Evolutionary conservation across 1,140 invertebrate species (phyloP).

Genomic region (Eueides isabella): DNA sequence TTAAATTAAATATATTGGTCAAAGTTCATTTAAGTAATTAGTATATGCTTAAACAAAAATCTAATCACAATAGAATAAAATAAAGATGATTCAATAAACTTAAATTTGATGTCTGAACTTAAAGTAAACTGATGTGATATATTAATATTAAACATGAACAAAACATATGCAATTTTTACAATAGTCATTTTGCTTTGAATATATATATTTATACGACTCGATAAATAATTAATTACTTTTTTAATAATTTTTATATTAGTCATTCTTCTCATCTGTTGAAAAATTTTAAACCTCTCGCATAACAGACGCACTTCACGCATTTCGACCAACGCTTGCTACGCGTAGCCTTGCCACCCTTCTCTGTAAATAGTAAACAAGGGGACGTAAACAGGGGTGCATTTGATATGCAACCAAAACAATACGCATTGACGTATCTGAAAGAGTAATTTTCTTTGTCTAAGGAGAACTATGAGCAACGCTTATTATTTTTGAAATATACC

Average conservation of each 20-base stretch:
- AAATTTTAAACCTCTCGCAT: constrained; percentile 13
- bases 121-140: no score
- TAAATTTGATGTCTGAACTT: no score
- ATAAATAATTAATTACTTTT: neutral
- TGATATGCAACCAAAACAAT: constrained; percentile 38
- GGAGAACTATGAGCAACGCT: neutral
- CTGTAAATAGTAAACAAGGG: constrained; percentile 34
- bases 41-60: no score
- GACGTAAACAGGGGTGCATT: constrained; percentile 48
- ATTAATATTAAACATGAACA: no score
- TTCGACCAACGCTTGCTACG: neutral
- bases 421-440: constrained; percentile 15
- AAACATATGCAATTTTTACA: no score
- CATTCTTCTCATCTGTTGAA: neutral
- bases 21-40: no score
- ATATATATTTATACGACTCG: neutral
- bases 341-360: constrained; percentile 6
- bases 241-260: neutral
- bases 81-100: no score
- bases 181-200: no score
- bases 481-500: neutral
- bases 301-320: constrained; percentile 11
- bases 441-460: constrained; percentile 1
- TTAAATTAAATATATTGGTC: no score
- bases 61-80: no score